phyloP scores from a whole-genome alignment of 2,797 vertebrate genomes.

The Pseudochromis fuscus region DNA sequence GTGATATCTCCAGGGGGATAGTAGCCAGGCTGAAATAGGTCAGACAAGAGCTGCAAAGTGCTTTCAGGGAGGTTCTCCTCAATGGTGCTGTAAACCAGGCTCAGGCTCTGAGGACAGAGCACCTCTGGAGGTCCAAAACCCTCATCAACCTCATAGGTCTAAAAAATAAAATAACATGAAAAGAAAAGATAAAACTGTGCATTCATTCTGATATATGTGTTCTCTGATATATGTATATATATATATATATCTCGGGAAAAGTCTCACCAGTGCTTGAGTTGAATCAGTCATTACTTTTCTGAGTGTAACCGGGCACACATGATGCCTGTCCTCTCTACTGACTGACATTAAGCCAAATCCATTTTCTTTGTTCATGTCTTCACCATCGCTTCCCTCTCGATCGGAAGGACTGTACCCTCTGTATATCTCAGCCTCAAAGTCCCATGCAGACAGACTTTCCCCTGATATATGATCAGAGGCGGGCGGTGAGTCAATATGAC shows the following conservation, averaged over 20 bases:
- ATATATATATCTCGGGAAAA: neutral
- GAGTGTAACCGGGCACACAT: constrained; percentile 75
- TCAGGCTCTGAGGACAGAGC: constrained; percentile 88
- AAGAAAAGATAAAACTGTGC: neutral
- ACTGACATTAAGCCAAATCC: constrained; percentile 31
- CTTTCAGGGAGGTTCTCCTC: constrained; percentile 91
- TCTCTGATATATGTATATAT: too few species aligned
- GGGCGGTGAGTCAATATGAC: neutral
- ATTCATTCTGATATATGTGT: too few species aligned
- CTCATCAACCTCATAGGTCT: constrained; percentile 65
- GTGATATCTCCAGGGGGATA: constrained; percentile 88
- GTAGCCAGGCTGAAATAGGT: constrained; percentile 88
- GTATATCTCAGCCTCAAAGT: constrained; percentile 1
- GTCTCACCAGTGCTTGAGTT: constrained; percentile 66
- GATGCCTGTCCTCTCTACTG: constrained; percentile 61
- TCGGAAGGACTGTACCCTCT: constrained; percentile 12
- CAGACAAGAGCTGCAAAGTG: constrained; percentile 91
- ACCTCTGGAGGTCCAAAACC: constrained; percentile 70
- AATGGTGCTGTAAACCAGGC: constrained; percentile 89
- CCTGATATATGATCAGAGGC: constrained; percentile 37
- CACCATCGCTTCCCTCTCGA: constrained; percentile 53
- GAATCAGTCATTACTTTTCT: constrained; percentile 67
- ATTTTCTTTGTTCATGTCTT: constrained; percentile 30
- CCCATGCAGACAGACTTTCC: constrained; percentile 25
- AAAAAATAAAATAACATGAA: neutral